Percentiles rank a stretch among this genome's conserved stretches.
These are phyloP conservation scores for Calephelis nemesis DNA, from an alignment of 1,140 invertebrate genomes.

Conservation along the genomic window DNA sequence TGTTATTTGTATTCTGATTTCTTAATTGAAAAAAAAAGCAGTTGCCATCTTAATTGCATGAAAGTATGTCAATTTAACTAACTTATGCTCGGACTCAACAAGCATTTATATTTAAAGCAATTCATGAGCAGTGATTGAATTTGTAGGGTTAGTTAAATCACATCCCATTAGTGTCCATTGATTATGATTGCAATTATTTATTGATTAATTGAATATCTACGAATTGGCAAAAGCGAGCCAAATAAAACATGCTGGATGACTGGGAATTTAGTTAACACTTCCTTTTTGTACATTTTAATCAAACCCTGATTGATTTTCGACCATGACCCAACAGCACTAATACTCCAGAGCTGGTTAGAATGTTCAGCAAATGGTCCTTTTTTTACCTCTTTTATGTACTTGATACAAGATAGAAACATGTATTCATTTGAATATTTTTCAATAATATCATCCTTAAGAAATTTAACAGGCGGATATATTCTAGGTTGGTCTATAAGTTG, in stretches of 20 bases:
- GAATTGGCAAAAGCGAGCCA: conserved; percentile 86
- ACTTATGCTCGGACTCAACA: no score
- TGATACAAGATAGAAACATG: conserved; percentile 96
- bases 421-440: conserved; percentile 89
- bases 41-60: no score
- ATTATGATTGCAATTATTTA: conserved; percentile 30
- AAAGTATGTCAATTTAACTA: no score
- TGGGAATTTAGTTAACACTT: conserved; percentile 97
- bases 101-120: no score
- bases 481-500: conserved; percentile 92
- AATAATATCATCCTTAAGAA: conserved; percentile 89
- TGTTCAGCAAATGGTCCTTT: conserved; percentile 99
- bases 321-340: conserved; percentile 96
- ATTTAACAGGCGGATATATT: conserved; percentile 90
- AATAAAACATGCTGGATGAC: conserved; percentile 98
- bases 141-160: no score
- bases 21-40: no score
- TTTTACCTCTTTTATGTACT: conserved; percentile 97
- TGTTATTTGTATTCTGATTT: no score
- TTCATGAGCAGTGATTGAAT: no score
- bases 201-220: conserved; percentile 63
- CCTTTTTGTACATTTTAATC: conserved; percentile 99
- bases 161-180: no score
- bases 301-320: conserved; percentile 96
- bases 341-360: conserved; percentile 99